Evolutionary conservation across 2,113 vertebrate species (phyloP).

Genomic region (Peromyscus californicus): DNA sequence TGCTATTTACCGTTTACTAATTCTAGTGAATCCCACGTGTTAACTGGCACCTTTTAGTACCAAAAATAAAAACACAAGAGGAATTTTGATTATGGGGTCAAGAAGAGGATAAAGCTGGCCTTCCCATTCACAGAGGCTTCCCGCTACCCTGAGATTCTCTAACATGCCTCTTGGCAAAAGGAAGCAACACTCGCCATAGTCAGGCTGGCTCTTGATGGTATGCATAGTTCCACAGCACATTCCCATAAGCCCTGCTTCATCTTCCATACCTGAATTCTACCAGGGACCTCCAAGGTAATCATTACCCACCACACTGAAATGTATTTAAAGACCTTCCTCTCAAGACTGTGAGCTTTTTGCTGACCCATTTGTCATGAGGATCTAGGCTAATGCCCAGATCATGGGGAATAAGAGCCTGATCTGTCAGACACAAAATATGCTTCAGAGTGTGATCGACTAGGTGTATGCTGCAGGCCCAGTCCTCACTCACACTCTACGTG

Average conservation of each 20-base stretch:
- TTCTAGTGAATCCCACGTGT: background rate
- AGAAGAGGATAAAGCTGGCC: background rate
- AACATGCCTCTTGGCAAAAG: background rate
- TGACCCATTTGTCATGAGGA: slow-evolving; percentile 29
- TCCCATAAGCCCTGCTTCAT: background rate
- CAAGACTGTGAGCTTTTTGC: background rate
- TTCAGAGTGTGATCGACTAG: background rate
- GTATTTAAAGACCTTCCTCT: background rate
- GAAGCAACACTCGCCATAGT: background rate
- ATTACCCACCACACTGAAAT: background rate
- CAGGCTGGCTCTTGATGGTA: background rate
- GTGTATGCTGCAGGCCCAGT: accelerated
- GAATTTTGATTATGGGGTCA: slow-evolving; percentile 16
- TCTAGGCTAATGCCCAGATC: background rate
- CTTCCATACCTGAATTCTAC: background rate
- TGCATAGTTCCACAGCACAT: background rate
- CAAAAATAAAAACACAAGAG: background rate
- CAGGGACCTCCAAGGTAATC: background rate
- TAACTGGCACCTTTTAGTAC: background rate
- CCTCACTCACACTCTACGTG: background rate
- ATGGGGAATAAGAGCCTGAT: background rate
- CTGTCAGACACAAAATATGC: background rate
- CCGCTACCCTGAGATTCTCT: background rate
- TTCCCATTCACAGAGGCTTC: background rate
- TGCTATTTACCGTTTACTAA: background rate